Evolutionary conservation across 2,113 vertebrate genomes (phyloP).

Genomic region (Colius striatus): DNA sequence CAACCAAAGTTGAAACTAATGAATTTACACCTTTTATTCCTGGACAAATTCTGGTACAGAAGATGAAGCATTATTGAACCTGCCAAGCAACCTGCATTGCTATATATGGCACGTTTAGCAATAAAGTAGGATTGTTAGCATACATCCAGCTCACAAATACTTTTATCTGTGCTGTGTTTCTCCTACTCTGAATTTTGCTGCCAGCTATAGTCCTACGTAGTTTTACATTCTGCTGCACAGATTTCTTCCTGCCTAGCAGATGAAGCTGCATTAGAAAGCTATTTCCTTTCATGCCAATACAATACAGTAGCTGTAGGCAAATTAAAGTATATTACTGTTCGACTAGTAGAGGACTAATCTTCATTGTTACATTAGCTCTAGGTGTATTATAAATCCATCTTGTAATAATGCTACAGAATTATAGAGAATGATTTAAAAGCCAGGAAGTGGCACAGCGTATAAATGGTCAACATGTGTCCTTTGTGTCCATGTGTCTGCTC

Average conservation of each 20-base stretch:
- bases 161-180: conserved; percentile 66
- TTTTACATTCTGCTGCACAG: conserved; percentile 70
- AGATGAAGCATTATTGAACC: not conserved
- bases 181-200: conserved; percentile 66
- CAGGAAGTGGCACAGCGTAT: not conserved
- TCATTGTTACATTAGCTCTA: conserved; percentile 62
- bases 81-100: conserved; percentile 13
- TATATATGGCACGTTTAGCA: not conserved
- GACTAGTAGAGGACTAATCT: conserved; percentile 67
- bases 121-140: conserved; percentile 70
- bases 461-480: not conserved
- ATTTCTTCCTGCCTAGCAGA: conserved; percentile 72
- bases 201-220: conserved; percentile 51
- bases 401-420: conserved; percentile 48
- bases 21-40: not conserved
- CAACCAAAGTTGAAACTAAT: not conserved
- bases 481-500: not conserved
- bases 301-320: conserved; percentile 69
- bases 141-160: conserved; percentile 48
- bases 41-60: not conserved
- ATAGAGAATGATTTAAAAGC: not conserved
- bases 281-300: conserved; percentile 67
- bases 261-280: conserved; percentile 72
- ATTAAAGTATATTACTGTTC: conserved; percentile 58
- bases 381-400: conserved; percentile 75